Conservation (phyloP, 2,888 invertebrate genomes). For the Aleiodes leptofemur region DNA sequence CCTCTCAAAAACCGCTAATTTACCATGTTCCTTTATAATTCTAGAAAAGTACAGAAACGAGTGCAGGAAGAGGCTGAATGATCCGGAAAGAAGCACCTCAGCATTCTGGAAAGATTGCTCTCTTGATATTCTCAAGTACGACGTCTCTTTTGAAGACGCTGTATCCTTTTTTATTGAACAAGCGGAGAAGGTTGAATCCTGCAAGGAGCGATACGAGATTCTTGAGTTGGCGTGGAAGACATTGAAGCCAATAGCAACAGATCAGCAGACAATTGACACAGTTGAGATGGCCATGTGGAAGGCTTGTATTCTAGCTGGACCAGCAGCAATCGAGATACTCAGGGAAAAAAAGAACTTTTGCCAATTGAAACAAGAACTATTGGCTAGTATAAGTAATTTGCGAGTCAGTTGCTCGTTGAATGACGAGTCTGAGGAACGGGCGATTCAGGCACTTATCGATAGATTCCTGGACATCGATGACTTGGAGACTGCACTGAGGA, state of each 20-base stretch:
- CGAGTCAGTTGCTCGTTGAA: conserved; percentile 62
- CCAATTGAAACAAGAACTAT: conserved; percentile 68
- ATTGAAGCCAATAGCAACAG: conserved; percentile 62
- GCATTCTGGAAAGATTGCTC: conserved; percentile 80
- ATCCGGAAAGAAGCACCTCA: conserved; percentile 58
- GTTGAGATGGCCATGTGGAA: conserved; percentile 74
- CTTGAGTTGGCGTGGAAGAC: conserved; percentile 67
- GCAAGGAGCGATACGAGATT: conserved; percentile 70
- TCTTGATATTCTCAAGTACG: conserved; percentile 79
- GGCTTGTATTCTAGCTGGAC: conserved; percentile 70
- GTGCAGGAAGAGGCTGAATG: conserved; percentile 74
- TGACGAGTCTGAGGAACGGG: conserved; percentile 61
- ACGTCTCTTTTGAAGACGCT: conserved; percentile 80
- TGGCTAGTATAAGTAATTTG: conserved; percentile 62
- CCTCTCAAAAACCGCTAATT: conserved; percentile 76
- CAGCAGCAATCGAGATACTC: conserved; percentile 64
- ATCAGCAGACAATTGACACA: conserved; percentile 64
- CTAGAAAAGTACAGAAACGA: conserved; percentile 70
- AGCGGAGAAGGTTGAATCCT: conserved; percentile 75
- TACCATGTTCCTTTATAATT: conserved; percentile 66
- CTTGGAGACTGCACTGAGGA: conserved; percentile 79
- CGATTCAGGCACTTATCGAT: conserved; percentile 74
- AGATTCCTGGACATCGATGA: conserved; percentile 78
- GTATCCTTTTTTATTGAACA: conserved; percentile 81
- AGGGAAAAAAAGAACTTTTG: conserved; percentile 59